Percentiles rank a stretch among this genome's conserved stretches.
Evolutionary conservation across 2,797 vertebrate species (phyloP).

Genomic region (Lagocephalus sceleratus): DNA sequence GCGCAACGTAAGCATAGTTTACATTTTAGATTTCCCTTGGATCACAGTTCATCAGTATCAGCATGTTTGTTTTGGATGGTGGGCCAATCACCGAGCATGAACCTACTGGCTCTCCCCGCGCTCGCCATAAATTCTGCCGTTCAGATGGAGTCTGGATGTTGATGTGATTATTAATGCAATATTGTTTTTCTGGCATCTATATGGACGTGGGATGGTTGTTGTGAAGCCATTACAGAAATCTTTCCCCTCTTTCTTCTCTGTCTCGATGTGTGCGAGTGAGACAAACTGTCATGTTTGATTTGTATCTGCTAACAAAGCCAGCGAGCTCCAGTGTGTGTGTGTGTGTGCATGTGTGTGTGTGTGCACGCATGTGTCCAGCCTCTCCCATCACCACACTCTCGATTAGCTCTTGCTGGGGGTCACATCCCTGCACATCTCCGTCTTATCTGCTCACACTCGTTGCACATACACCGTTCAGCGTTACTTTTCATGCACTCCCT

Average conservation of each 20-base stretch:
- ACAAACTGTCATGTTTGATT: conserved; percentile 63
- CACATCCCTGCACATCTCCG: too few species aligned
- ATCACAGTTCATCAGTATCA: conserved; percentile 63
- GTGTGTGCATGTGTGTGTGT: background rate
- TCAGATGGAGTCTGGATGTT: conserved; percentile 55
- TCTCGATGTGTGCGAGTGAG: conserved; percentile 13
- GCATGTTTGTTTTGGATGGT: conserved; percentile 60
- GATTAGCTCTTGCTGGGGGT: too few species aligned
- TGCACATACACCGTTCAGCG: conserved; percentile 9
- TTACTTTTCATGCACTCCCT: too few species aligned
- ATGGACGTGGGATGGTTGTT: conserved; percentile 48
- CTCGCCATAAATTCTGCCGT: conserved; percentile 38
- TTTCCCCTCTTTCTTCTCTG: background rate
- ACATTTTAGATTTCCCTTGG: conserved; percentile 37
- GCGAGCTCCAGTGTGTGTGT: conserved; percentile 29
- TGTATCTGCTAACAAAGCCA: conserved; percentile 55
- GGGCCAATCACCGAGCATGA: conserved; percentile 48
- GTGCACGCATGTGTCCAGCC: background rate
- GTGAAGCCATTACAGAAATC: conserved; percentile 44
- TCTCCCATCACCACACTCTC: too few species aligned
- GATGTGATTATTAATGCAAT: conserved; percentile 61
- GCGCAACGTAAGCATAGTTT: conserved; percentile 29
- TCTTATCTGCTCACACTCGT: background rate
- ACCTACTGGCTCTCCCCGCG: conserved; percentile 22
- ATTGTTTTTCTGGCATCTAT: conserved; percentile 53